phyloP scores from a whole-genome alignment of 2,797 vertebrate species.

The Ptychadena robeensis region DNA sequence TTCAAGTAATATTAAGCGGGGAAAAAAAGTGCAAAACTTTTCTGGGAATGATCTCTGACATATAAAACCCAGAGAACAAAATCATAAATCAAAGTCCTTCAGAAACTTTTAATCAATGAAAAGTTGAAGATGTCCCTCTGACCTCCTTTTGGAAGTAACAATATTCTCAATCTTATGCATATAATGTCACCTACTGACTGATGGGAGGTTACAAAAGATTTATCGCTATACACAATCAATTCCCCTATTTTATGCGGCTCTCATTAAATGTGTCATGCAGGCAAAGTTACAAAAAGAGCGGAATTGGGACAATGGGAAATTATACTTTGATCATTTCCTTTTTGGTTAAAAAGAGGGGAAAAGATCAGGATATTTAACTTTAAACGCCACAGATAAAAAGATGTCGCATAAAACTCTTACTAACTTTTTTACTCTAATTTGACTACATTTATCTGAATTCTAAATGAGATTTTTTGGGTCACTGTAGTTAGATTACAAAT shows the following conservation, averaged over 20 bases:
- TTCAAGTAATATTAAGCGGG: conserved; percentile 33
- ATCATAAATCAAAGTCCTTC: conserved; percentile 43
- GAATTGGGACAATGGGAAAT: not conserved
- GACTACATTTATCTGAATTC: not conserved
- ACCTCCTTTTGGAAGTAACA: conserved; percentile 43
- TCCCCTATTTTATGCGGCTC: not conserved
- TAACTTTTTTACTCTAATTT: not conserved
- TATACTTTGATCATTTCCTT: conserved; percentile 1
- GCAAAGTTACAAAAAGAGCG: not conserved
- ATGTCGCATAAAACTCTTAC: not conserved
- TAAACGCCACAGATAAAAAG: not conserved
- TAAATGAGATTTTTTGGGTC: not conserved
- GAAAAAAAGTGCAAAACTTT: conserved; percentile 26
- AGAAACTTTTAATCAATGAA: conserved; percentile 57
- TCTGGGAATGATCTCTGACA: conserved; percentile 24
- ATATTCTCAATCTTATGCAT: conserved; percentile 37
- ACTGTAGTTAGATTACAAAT: not conserved
- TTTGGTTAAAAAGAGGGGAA: not conserved
- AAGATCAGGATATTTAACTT: not conserved
- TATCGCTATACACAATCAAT: conserved; percentile 44
- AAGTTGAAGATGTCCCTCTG: conserved; percentile 35
- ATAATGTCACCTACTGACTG: conserved; percentile 35
- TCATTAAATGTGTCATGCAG: conserved; percentile 40
- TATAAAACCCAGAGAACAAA: conserved; percentile 35
- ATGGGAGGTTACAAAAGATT: conserved; percentile 19